These are phyloP conservation scores for Gnathonemus echidnorhynchus DNA, from an alignment of 2,113 vertebrate genomes.

Conservation along the genomic window DNA sequence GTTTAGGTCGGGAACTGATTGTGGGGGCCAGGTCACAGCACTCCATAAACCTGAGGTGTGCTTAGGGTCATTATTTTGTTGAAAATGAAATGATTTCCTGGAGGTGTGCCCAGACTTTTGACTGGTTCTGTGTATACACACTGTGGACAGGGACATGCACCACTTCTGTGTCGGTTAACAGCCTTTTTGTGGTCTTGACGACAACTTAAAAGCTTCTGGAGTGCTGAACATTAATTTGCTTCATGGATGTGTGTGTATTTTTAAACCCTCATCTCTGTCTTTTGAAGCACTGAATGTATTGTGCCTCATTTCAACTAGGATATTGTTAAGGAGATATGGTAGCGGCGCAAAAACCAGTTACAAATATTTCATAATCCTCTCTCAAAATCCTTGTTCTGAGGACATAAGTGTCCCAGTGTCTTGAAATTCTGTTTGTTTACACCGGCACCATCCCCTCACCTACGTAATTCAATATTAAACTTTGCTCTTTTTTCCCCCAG, in stretches of 20 bases:
- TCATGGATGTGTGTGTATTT: background rate
- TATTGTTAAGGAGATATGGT: background rate
- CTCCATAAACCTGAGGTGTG: background rate
- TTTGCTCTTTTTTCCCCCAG: constrained; percentile 44
- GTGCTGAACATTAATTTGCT: background rate
- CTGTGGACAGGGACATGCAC: background rate
- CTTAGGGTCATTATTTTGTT: background rate
- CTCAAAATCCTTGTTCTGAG: background rate
- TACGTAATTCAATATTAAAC: background rate
- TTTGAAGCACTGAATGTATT: background rate
- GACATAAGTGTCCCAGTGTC: background rate
- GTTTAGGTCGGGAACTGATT: background rate
- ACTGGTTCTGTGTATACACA: background rate
- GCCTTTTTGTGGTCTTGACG: background rate
- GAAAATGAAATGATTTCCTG: background rate
- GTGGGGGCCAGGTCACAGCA: background rate
- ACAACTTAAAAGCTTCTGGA: background rate
- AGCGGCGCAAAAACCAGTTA: background rate
- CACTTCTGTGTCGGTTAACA: background rate
- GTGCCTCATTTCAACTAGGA: background rate
- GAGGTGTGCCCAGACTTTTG: background rate
- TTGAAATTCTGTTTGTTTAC: constrained; percentile 16
- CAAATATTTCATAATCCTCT: background rate
- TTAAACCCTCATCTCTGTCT: background rate
- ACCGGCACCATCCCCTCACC: background rate